A percentile compares a stretch with the other conserved stretches of the same genome.
phyloP scores from a whole-genome alignment of 2,888 invertebrate species.

The Mylabris sibirica region DNA sequence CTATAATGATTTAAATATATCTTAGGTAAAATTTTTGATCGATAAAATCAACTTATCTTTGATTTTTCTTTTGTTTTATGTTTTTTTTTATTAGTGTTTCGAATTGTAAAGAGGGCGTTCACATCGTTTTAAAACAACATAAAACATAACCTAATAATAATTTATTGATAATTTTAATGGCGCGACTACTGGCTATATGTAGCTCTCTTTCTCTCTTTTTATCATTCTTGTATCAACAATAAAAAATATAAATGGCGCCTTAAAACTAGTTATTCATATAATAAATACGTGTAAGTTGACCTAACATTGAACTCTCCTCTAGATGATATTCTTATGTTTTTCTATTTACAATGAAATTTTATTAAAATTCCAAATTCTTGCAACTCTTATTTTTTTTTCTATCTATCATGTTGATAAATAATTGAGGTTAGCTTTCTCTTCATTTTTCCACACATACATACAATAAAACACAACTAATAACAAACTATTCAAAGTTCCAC shows the following conservation, averaged over 20 bases:
- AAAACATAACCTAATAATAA: not conserved
- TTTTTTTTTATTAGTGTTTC: not conserved
- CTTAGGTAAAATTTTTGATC: too few species aligned
- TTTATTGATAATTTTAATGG: not conserved
- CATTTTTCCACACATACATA: not conserved
- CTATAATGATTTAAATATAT: too few species aligned
- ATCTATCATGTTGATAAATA: not conserved
- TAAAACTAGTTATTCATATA: not conserved
- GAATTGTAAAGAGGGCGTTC: not conserved
- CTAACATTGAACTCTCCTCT: not conserved
- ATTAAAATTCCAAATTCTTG: not conserved
- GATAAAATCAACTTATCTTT: not conserved
- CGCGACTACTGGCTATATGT: not conserved
- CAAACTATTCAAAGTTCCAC: too few species aligned
- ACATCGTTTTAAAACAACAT: not conserved
- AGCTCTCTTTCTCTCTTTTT: not conserved
- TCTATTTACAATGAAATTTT: not conserved
- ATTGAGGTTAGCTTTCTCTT: not conserved
- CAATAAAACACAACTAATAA: too few species aligned
- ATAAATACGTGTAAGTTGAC: not conserved
- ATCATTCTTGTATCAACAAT: too few species aligned
- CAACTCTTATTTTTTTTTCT: not conserved
- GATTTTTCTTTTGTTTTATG: not conserved
- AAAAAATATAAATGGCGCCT: not conserved
- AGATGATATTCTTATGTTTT: not conserved